Evolutionary conservation across 2,797 vertebrate species (phyloP), one percentile per base, ranked within the genome.

Genomic region (Octomys mimax): DNA sequence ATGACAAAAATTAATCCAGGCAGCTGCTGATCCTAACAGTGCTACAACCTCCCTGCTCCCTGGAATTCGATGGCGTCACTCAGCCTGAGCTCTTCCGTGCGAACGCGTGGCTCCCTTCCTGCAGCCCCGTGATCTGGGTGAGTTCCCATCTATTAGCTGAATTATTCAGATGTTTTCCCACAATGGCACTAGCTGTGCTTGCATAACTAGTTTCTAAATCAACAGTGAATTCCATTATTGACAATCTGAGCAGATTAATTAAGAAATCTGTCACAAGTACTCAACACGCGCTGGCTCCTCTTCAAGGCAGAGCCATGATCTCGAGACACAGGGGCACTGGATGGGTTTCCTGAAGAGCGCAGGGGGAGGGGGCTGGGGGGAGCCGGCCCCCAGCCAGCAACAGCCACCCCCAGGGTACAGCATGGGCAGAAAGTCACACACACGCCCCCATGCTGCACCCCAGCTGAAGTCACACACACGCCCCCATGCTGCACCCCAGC

Each of bases 101-200:
- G 3, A 86, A 89, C 91, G 36, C 77, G 62, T 64, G 24, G 49
- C 36, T 87, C 77, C 66, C 95, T 81, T 82, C 81, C 93, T 1
- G 22, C 22, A 62, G 85, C 92, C 90, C 54, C 16, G 87, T 83
- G 21, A 54, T 77, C 97, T 84, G 94, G 95, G 97, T 68, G 79
- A 89, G 95, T 61, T 95, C 96, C 94, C 89, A 33, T 94, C 96
- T 64, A 96, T 94, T 91, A 97, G 96, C 92, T 92, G 95, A 97
- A 95, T 96, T 96, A 96, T 92, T 97, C 95, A 95, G 91, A 89
- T 97, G 96, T 96, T 97, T 97, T 79, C 96, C 97, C 97, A 97
- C 96, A 96, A 92, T 39, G 86, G 95, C 95, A 71, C 83, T 18
- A 68, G 92, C 95, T 86, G 89, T 52, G 83, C 57, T 86, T 92